These are phyloP conservation scores for Mustela lutreola DNA, from an alignment of 2,113 vertebrate species.

Conservation along the genomic window DNA sequence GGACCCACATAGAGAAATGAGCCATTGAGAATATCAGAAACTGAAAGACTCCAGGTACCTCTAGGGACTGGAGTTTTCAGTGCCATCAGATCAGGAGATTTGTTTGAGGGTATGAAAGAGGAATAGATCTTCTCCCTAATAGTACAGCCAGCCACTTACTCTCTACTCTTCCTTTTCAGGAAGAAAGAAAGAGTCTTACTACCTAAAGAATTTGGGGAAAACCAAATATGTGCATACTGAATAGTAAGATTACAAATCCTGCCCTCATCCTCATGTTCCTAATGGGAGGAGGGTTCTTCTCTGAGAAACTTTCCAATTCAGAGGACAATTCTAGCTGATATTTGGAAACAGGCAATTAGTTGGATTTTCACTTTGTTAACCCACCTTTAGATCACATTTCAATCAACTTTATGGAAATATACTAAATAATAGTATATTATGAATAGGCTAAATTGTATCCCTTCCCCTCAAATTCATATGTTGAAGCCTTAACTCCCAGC, in stretches of 20 bases:
- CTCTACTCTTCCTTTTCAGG: background rate
- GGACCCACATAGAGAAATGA: background rate
- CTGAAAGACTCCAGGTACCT: background rate
- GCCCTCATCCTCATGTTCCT: too few species aligned
- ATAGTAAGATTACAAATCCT: background rate
- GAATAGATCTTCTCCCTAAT: background rate
- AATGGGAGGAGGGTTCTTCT: background rate
- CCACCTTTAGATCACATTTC: background rate
- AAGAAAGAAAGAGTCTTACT: conserved; percentile 8
- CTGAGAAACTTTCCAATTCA: background rate
- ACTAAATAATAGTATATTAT: too few species aligned
- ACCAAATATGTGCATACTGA: background rate
- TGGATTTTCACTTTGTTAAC: background rate
- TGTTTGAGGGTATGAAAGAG: background rate
- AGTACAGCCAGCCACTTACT: background rate
- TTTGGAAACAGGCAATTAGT: background rate
- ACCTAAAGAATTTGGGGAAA: background rate
- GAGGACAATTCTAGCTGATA: background rate
- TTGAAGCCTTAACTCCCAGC: background rate
- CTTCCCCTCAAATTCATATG: background rate
- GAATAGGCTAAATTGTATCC: background rate
- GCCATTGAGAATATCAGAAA: background rate
- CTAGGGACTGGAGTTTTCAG: background rate
- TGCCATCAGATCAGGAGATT: background rate
- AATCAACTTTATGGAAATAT: background rate